phyloP scores from a whole-genome alignment of 2,888 invertebrate species.

The Ormyrus pomaceus region DNA sequence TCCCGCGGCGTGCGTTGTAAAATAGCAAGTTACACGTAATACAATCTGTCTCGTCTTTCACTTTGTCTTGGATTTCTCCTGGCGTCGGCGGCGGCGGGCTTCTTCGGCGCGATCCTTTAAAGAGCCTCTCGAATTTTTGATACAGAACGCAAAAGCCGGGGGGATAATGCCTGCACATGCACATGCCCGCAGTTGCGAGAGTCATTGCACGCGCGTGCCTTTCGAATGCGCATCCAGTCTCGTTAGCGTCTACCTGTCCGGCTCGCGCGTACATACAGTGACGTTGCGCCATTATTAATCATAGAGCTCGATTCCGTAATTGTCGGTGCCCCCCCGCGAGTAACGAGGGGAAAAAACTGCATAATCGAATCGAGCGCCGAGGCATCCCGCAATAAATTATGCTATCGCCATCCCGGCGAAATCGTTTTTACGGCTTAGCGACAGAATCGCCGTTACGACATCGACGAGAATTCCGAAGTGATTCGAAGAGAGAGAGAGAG shows the following conservation, averaged over 20 bases:
- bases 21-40: slow-evolving; percentile 59
- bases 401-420: neutral
- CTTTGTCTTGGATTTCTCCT: slow-evolving; percentile 27
- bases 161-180: too few relatives aligned
- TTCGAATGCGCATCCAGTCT: slow-evolving; percentile 39
- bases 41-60: slow-evolving; percentile 14
- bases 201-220: neutral
- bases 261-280: too few relatives aligned
- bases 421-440: neutral
- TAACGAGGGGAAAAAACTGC: neutral
- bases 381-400: neutral
- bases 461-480: neutral
- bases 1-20: slow-evolving; percentile 59
- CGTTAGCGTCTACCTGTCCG: neutral
- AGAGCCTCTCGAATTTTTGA: too few relatives aligned
- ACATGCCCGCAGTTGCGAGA: too few relatives aligned
- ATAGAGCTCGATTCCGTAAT: slow-evolving; percentile 5
- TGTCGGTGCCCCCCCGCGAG: neutral
- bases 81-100: neutral
- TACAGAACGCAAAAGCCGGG: too few relatives aligned
- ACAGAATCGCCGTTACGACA: too few relatives aligned
- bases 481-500: neutral
- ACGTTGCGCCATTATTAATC: neutral
- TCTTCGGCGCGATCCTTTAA: too few relatives aligned
- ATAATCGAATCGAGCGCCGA: neutral